phyloP scores from a whole-genome alignment of 2,888 invertebrate species.

The Bugulina stolonifera region DNA sequence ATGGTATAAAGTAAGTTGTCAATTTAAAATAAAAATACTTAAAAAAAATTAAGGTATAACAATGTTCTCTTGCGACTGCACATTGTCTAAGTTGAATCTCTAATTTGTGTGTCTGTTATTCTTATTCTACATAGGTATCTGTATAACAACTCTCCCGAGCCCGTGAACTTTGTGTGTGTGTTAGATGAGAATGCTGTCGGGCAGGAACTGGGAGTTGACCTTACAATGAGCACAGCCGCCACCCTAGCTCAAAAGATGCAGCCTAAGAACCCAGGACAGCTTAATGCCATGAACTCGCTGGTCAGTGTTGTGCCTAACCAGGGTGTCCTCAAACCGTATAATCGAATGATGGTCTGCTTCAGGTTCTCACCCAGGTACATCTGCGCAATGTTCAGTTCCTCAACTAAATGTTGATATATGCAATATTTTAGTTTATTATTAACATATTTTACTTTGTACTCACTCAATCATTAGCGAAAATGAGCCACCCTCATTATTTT shows the following conservation, averaged over 20 bases:
- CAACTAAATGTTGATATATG: too few species aligned
- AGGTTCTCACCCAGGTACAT: slow-evolving; percentile 50
- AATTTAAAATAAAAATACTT: too few species aligned
- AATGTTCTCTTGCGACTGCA: too few species aligned
- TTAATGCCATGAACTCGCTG: slow-evolving; percentile 48
- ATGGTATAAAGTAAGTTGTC: too few species aligned
- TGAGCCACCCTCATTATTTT: too few species aligned
- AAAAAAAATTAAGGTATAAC: too few species aligned
- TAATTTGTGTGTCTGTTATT: too few species aligned
- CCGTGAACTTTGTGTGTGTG: slow-evolving; percentile 50
- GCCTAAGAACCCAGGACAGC: slow-evolving; percentile 34
- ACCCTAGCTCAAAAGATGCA: slow-evolving; percentile 35
- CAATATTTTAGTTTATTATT: too few species aligned
- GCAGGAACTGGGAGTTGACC: slow-evolving; percentile 49
- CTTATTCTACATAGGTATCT: slow-evolving; percentile 30
- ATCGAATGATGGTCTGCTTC: slow-evolving; percentile 50
- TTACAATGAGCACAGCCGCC: slow-evolving; percentile 41
- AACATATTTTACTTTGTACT: too few species aligned
- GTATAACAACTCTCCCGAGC: slow-evolving; percentile 50
- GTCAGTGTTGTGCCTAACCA: slow-evolving; percentile 51
- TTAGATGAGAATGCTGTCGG: slow-evolving; percentile 50
- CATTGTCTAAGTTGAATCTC: too few species aligned
- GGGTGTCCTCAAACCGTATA: slow-evolving; percentile 48
- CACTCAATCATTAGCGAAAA: too few species aligned
- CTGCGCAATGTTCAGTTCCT: too few species aligned